A percentile compares a stretch with the other conserved stretches of the same genome.
Conservation (phyloP, 1,140 invertebrate genomes). For the Lethocerus indicus region DNA sequence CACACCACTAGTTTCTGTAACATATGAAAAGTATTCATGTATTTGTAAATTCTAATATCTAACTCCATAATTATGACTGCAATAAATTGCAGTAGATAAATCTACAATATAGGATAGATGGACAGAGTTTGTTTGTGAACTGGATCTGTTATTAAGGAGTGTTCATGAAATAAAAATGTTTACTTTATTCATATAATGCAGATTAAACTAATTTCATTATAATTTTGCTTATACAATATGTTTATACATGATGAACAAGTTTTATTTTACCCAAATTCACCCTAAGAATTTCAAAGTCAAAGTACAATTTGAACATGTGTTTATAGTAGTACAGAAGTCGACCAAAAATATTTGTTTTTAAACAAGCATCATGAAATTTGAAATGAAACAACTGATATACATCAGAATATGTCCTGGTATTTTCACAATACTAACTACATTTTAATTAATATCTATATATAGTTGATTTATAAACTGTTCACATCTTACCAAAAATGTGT, state of each 20-base stretch:
- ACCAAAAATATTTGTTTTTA: neutral
- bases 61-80: neutral
- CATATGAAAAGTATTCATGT: constrained; percentile 4
- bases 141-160: neutral
- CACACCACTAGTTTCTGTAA: constrained; percentile 47
- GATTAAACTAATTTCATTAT: neutral
- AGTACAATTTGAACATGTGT: neutral
- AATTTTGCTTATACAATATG: too few species aligned
- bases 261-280: neutral
- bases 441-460: too few species aligned
- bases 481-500: constrained; percentile 55
- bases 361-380: neutral
- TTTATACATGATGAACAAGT: neutral
- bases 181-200: neutral
- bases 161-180: neutral
- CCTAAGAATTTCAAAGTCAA: neutral
- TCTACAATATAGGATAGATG: neutral
- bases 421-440: too few species aligned
- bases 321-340: neutral
- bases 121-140: neutral
- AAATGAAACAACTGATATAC: neutral
- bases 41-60: neutral
- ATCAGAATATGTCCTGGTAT: constrained; percentile 2
- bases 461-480: too few species aligned
- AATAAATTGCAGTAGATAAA: neutral